These are phyloP conservation scores for Panthera tigris DNA, from an alignment of 2,113 vertebrate species.

Conservation along the genomic window DNA sequence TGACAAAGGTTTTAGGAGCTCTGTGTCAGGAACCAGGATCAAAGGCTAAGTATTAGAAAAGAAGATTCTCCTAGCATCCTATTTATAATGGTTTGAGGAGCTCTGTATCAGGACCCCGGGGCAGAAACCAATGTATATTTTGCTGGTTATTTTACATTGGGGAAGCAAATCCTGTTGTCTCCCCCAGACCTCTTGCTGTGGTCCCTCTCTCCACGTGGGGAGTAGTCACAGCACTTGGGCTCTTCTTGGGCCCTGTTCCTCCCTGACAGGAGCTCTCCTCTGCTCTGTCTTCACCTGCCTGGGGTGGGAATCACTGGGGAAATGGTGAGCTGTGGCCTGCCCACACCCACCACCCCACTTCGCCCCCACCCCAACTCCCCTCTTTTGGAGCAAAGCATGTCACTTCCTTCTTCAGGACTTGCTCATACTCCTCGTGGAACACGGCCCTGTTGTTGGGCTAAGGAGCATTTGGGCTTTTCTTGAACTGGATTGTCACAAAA, in stretches of 20 bases:
- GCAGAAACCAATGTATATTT: background rate
- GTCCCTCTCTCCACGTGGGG: rapidly evolving
- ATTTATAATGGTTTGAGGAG: background rate
- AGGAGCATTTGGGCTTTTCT: background rate
- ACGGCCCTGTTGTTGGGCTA: background rate
- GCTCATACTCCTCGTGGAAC: background rate
- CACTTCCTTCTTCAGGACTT: background rate
- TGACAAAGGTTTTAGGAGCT: background rate
- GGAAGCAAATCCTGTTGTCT: background rate
- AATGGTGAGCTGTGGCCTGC: background rate
- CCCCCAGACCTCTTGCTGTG: background rate
- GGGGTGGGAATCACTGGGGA: background rate
- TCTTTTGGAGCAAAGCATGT: background rate
- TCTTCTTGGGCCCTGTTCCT: background rate
- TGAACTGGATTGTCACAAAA: background rate
- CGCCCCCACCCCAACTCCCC: background rate
- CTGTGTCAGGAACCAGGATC: background rate
- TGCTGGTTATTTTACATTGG: background rate
- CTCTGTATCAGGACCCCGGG: background rate
- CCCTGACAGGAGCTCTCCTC: background rate
- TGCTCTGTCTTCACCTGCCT: background rate
- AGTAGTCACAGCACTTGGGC: background rate
- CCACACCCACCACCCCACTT: background rate
- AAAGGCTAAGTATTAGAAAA: background rate
- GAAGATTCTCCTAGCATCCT: background rate